These are phyloP conservation scores for Sternotherus odoratus DNA, from an alignment of 2,797 vertebrate species.

Conservation along the genomic window DNA sequence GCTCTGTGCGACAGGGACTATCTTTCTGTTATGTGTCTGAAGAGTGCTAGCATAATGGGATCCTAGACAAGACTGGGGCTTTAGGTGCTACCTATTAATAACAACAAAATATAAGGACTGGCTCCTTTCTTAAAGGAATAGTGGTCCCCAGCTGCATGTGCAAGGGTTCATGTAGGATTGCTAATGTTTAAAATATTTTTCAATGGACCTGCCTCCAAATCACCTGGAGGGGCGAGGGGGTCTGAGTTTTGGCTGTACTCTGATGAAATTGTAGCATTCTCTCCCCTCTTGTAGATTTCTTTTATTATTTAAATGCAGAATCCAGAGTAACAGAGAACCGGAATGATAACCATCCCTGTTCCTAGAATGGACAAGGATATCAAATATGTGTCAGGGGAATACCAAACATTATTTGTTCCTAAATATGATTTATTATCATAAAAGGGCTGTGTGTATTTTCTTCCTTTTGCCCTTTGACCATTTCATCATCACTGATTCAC, in stretches of 20 bases:
- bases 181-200: not conserved
- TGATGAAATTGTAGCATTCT: not conserved
- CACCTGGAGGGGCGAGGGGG: not conserved
- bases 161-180: not conserved
- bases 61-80: not conserved
- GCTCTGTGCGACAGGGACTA: not conserved
- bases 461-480: not conserved
- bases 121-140: not conserved
- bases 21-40: not conserved
- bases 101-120: not conserved
- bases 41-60: not conserved
- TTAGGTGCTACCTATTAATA: not conserved
- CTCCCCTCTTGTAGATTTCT: not conserved
- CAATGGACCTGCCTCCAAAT: not conserved
- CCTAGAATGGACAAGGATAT: not conserved
- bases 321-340: not conserved
- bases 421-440: not conserved
- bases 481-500: not conserved
- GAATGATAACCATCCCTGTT: not conserved
- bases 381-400: not conserved
- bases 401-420: not conserved
- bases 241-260: not conserved
- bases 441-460: not conserved
- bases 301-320: not conserved
- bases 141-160: not conserved